Base-by-base conservation (phyloP, 92 coral and sea anemone genomes). In the Parazoanthus swiftii region DNA sequence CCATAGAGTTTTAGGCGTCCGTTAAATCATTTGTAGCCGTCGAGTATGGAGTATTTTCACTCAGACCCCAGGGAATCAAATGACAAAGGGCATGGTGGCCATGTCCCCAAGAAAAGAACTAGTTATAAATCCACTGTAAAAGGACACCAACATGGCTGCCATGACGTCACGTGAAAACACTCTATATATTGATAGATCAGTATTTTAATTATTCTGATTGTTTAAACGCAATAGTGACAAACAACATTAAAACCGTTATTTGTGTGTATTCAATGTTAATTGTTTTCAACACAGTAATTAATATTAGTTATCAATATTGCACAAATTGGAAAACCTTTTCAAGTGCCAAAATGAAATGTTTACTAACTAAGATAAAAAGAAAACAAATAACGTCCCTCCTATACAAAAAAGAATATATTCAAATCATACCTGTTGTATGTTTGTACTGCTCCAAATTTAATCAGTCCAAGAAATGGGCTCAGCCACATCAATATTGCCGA, bases 391-490 rank as follows among this genome's bases (percentile, higher is more conserved):
- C 66, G 8, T 18, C 26, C 70, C 70, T 63, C 25, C 15, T 21
- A 63, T 20, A 18, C 26, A 63, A 63, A 63, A 33, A 7, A 15
- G 65, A 20, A 37, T 44, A 23, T 43, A 23, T 39, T 2, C 15
- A 39, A 70, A 70, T 20, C 86, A 48, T 81, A 89, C 94, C 94
- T 89, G 90, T 82, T 82, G 80, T 89, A 92, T 33, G 94, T 92
- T 46, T 89, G 94, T 4, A 89, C 94, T 0, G 92, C 90, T n/a
- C 87, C 92, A 85, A 88, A 85, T 46, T 92, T 90, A 18, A 89
- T 21, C 14, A 90, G 86, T 39, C 91, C 91, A 15, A 92, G 36
- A 25, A 86, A 92, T 11, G 94, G 92, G 16, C 85, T 67, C 8
- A 76, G 42, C 94, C 94, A 89, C 37, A 92, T 48, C 21, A 92